Conservation (phyloP, 2,888 invertebrate genomes). For the Cenopis cana region DNA sequence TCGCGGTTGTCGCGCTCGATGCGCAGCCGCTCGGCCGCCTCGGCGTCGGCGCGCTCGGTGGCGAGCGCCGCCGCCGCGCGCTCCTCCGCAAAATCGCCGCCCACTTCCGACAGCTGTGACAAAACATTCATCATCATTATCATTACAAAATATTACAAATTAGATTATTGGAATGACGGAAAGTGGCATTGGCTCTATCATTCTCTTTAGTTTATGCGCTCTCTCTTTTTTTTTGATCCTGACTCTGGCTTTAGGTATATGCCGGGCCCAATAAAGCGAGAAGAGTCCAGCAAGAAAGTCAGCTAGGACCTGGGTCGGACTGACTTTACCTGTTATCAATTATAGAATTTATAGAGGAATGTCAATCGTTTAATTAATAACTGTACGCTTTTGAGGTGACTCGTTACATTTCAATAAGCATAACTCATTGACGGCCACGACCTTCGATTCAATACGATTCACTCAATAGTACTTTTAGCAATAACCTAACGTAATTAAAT, state of each 20-base stretch:
- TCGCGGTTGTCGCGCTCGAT: constrained; percentile 95
- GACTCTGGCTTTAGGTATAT: too few relatives aligned
- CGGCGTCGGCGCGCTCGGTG: constrained; percentile 95
- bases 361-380: too few relatives aligned
- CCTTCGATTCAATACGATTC: neutral
- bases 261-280: too few relatives aligned
- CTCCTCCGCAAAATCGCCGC: constrained; percentile 96
- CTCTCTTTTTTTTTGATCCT: too few relatives aligned
- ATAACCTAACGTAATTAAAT: neutral
- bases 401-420: neutral
- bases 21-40: constrained; percentile 93
- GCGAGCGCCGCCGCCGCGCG: constrained; percentile 95
- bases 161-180: too few relatives aligned
- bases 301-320: too few relatives aligned
- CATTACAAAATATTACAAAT: neutral
- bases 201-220: too few relatives aligned
- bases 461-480: neutral
- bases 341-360: too few relatives aligned
- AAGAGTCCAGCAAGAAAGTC: too few relatives aligned
- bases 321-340: too few relatives aligned
- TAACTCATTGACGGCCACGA: neutral
- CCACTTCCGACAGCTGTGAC: constrained; percentile 94
- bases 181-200: too few relatives aligned
- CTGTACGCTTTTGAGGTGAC: too few relatives aligned
- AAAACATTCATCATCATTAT: neutral